Conservation (phyloP, 2,888 invertebrate species). For the Thereva unica region DNA sequence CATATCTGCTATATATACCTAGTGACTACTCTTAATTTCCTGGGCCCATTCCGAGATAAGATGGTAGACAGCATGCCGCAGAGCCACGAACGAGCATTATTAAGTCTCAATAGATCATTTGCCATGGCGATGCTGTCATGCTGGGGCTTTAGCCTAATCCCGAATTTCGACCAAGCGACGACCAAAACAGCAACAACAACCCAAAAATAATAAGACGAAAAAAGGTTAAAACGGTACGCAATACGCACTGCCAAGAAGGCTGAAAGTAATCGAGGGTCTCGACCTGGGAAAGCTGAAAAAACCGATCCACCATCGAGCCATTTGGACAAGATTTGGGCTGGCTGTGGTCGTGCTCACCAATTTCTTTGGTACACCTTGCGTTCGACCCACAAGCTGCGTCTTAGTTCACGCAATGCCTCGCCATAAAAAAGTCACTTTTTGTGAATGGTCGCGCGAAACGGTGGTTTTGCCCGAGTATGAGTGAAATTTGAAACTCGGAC, state of each 20-base stretch:
- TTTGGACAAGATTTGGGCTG: background rate
- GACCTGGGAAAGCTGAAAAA: slow-evolving; percentile 1
- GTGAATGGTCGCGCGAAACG: background rate
- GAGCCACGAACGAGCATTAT: too few species aligned
- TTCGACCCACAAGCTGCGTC: background rate
- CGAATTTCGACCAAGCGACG: too few species aligned
- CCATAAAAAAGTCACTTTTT: slow-evolving; percentile 3
- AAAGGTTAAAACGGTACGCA: slow-evolving; percentile 9
- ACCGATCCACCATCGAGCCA: background rate
- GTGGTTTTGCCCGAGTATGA: background rate
- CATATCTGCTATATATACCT: too few species aligned
- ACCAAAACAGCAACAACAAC: too few species aligned
- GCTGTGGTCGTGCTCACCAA: background rate
- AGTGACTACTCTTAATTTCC: too few species aligned
- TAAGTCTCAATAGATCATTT: too few species aligned
- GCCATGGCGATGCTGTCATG: too few species aligned
- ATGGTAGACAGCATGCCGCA: too few species aligned
- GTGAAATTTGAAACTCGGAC: slow-evolving; percentile 10
- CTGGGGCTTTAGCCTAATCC: too few species aligned
- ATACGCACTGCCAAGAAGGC: background rate
- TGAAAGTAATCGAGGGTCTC: slow-evolving; percentile 1
- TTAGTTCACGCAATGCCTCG: slow-evolving; percentile 3
- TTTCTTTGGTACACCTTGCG: background rate
- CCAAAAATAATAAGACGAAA: background rate
- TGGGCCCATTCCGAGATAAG: too few species aligned